A percentile compares a stretch with the other conserved stretches of the same genome.
phyloP scores from a whole-genome alignment of 1,140 invertebrate genomes.

The Delia radicum region DNA sequence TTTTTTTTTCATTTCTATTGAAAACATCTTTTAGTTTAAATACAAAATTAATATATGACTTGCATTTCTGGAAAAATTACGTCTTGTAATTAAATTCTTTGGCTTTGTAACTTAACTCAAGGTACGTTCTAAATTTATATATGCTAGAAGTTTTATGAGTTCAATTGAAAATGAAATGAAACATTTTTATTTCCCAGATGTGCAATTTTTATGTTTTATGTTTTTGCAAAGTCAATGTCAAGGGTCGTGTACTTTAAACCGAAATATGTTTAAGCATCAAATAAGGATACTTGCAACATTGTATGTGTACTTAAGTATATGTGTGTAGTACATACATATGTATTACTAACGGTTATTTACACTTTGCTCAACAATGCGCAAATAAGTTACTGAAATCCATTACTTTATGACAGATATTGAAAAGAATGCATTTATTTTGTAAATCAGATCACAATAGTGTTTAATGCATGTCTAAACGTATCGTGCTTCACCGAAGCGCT shows the following conservation, averaged over 20 bases:
- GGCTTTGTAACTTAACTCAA: neutral
- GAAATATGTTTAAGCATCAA: neutral
- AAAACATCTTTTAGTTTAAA: neutral
- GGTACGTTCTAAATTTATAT: neutral
- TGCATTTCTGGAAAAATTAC: slow-evolving; percentile 7
- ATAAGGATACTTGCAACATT: slow-evolving; percentile 6
- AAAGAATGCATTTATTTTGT: neutral
- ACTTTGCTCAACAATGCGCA: slow-evolving; percentile 15
- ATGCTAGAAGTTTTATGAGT: neutral
- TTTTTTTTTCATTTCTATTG: neutral
- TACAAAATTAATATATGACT: slow-evolving; percentile 10
- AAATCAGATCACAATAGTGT: too few relatives aligned
- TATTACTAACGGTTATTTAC: slow-evolving; percentile 4
- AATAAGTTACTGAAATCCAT: slow-evolving; percentile 18
- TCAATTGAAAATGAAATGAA: neutral
- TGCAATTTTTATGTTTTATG: neutral
- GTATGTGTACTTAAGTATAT: neutral
- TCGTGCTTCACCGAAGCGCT: too few relatives aligned
- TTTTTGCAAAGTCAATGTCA: slow-evolving; percentile 24
- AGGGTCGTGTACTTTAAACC: slow-evolving; percentile 7
- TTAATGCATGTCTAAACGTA: too few relatives aligned
- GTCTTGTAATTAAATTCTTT: slow-evolving; percentile 21
- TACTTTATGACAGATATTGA: neutral
- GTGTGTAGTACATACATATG: neutral
- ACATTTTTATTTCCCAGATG: slow-evolving; percentile 11